Base-by-base conservation (phyloP, 2,797 vertebrate species). In the Myripristis murdjan region DNA sequence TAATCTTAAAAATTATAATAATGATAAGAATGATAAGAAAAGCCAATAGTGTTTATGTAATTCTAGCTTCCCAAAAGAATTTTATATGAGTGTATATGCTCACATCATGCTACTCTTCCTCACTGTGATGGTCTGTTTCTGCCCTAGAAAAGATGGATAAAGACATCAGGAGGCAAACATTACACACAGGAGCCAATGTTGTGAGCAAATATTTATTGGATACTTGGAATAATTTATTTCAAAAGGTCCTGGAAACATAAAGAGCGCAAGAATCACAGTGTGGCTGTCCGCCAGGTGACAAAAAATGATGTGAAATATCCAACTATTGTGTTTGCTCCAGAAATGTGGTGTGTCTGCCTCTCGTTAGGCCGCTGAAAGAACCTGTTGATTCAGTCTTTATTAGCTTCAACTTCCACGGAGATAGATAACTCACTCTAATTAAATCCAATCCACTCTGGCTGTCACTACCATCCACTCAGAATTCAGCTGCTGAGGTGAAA, bases 401-500 rank as follows among this genome's bases (percentile, higher is more conserved):
- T 10, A 39, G 12, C 41, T 43, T 2, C 15, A 43, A 43, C 12
- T 43, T 15, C 15, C 16, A 16, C 2, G 39, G 18, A 64, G 16
- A 39, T 16, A 6, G 37, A 64, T 43, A 43, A 43, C 6, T 5
- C 41, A 28, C 12, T 14, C 6, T 55, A 48, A 64, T 70, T 56
- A 14, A 51, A 52, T 75, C n/a, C 57, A 9, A 11, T 22, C n/a
- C 46, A 43, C 10, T 46, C 48, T 63, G 22, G 39, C 56, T 71
- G 24, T 3, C 3, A 15, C 41, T 54, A 35, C 28, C 60, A 51
- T 39, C 56, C 9, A 22, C 5, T 15, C 16, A 39, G 8, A 48
- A 54, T n/a, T n/a, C n/a, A 56, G 4, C 6, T 2, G 41, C 48
- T 37, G 56, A 65, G 58, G 52, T 64, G 55, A 66, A 39, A 52